Percentiles rank a stretch among this genome's conserved stretches.
Conservation (phyloP, 2,888 invertebrate genomes). For the Syrista parreyssii region DNA sequence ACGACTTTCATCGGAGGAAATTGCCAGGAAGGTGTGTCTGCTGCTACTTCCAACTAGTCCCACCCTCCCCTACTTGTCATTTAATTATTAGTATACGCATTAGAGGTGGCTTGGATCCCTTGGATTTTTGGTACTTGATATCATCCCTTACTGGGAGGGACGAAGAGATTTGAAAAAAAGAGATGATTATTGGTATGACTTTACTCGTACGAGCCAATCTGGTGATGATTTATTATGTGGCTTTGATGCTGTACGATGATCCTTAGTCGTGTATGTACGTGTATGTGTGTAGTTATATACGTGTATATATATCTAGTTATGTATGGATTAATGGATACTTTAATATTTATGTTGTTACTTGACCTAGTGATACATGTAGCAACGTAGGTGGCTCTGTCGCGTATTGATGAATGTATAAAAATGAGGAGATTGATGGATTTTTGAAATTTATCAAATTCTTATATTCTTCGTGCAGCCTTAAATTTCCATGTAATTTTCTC, state of each 20-base stretch:
- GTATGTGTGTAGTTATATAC: no score
- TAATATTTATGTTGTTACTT: neutral
- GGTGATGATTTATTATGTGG: neutral
- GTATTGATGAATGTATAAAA: neutral
- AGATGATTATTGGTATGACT: neutral
- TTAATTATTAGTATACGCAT: neutral
- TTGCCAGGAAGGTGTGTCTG: slow-evolving; percentile 11
- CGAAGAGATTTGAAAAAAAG: neutral
- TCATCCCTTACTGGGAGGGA: neutral
- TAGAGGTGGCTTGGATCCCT: neutral
- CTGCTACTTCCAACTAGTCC: neutral
- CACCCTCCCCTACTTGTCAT: neutral
- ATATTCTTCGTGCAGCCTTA: neutral
- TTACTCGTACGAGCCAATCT: neutral
- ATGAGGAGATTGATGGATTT: neutral
- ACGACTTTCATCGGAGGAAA: slow-evolving; percentile 7
- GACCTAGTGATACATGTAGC: neutral
- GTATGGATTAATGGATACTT: neutral
- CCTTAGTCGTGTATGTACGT: neutral
- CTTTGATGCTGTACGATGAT: neutral
- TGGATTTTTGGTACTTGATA: neutral
- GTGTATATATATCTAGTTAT: no score
- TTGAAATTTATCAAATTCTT: neutral
- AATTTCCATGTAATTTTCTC: neutral
- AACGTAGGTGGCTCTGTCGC: neutral